phyloP scores from a whole-genome alignment of 1,140 invertebrate species.

The Protaetia brevitarsis region DNA sequence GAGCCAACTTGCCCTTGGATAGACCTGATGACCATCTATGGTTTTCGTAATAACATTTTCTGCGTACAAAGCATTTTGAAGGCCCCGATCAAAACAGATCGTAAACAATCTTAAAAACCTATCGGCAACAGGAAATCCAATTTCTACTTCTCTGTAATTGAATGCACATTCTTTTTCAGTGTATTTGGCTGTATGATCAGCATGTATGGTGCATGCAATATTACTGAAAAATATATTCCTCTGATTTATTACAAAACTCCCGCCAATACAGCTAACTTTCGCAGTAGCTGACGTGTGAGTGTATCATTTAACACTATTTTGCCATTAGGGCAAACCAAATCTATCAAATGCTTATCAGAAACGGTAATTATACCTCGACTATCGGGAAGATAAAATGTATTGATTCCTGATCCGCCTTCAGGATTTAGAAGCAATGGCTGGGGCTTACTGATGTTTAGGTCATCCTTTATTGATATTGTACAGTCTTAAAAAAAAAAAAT shows the following conservation, averaged over 20 bases:
- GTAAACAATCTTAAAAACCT: conserved; percentile 36
- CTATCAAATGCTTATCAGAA: conserved; percentile 9
- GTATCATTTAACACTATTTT: conserved; percentile 21
- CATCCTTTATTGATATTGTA: conserved; percentile 20
- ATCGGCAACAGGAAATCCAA: conserved; percentile 40
- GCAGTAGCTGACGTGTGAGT: not conserved
- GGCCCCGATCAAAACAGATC: conserved; percentile 39
- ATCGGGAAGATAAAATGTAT: conserved; percentile 21
- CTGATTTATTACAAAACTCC: conserved; percentile 16
- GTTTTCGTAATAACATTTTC: conserved; percentile 36
- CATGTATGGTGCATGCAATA: conserved; percentile 28
- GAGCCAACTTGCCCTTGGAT: conserved; percentile 42
- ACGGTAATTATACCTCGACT: conserved; percentile 12
- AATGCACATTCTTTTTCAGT: conserved; percentile 39
- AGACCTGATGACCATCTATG: conserved; percentile 41
- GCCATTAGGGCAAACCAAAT: conserved; percentile 33
- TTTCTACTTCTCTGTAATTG: conserved; percentile 34
- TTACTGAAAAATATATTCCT: conserved; percentile 26
- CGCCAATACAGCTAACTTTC: conserved; percentile 23
- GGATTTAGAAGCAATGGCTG: conserved; percentile 23
- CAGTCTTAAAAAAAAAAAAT: conserved; percentile 25
- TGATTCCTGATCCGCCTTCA: not conserved
- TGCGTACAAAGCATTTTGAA: conserved; percentile 36
- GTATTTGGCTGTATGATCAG: conserved; percentile 26
- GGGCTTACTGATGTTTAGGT: conserved; percentile 15